A percentile compares a stretch with the other conserved stretches of the same genome.
These are phyloP conservation scores for Eurosta solidaginis DNA, from an alignment of 1,140 invertebrate species.

Conservation along the genomic window DNA sequence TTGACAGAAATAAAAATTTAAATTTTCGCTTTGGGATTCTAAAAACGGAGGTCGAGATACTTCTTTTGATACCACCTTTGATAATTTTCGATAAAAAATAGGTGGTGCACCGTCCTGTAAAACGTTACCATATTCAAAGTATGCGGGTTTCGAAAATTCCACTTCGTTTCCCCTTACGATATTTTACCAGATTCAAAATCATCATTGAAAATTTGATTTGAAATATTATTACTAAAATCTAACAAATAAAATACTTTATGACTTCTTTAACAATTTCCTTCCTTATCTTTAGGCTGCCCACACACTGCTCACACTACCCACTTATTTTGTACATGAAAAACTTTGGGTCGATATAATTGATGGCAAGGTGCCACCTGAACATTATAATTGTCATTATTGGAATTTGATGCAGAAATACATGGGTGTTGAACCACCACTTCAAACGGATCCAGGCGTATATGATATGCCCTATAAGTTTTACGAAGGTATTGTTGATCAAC, in stretches of 20 bases:
- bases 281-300: conserved; percentile 33
- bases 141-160: no score
- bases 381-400: conserved; percentile 79
- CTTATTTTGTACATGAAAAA: conserved; percentile 40
- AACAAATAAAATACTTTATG: neutral
- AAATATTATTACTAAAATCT: neutral
- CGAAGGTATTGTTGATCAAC: conserved; percentile 36
- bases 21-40: no score
- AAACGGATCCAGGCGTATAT: conserved; percentile 72
- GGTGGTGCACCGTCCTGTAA: no score
- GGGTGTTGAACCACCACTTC: conserved; percentile 74
- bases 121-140: no score
- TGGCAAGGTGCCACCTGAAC: conserved; percentile 62
- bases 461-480: conserved; percentile 62
- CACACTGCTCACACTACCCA: conserved; percentile 34
- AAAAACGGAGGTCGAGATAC: no score
- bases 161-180: no score
- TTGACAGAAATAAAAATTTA: no score
- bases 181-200: no score
- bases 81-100: no score
- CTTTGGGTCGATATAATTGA: conserved; percentile 39
- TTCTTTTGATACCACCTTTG: no score
- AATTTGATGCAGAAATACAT: conserved; percentile 70
- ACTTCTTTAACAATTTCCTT: neutral
- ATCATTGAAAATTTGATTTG: no score